These are phyloP conservation scores for Rhingia campestris DNA, from an alignment of 2,888 invertebrate genomes.

Conservation along the genomic window DNA sequence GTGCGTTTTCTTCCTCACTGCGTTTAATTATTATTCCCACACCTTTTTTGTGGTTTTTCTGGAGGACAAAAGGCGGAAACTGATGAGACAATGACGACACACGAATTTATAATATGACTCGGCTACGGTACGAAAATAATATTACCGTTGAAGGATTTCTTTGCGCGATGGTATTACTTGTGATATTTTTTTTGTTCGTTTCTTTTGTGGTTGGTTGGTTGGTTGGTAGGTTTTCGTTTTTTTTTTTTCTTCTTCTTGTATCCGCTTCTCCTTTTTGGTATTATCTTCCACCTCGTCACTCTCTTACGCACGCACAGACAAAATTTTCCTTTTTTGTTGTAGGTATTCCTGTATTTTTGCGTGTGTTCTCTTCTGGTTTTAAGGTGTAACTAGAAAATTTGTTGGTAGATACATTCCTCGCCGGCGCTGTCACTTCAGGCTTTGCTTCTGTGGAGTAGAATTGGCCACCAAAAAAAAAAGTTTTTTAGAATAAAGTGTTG, in stretches of 20 bases:
- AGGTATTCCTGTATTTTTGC: slow-evolving; percentile 45
- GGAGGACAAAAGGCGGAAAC: slow-evolving; percentile 67
- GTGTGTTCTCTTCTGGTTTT: slow-evolving; percentile 66
- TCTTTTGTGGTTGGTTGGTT: slow-evolving; percentile 51
- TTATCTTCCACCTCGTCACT: slow-evolving; percentile 61
- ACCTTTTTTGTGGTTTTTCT: slow-evolving; percentile 38
- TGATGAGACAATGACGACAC: slow-evolving; percentile 53
- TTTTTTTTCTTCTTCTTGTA: slow-evolving; percentile 1
- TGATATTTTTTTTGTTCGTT: slow-evolving; percentile 10
- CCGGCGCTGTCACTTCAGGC: slow-evolving; percentile 63
- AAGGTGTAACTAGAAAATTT: slow-evolving; percentile 69
- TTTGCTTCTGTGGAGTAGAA: slow-evolving; percentile 58
- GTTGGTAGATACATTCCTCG: slow-evolving; percentile 73
- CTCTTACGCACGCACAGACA: slow-evolving; percentile 64
- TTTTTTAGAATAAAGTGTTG: slow-evolving; percentile 52
- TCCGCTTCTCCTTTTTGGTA: slow-evolving; percentile 40
- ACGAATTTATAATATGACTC: slow-evolving; percentile 44
- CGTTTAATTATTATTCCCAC: slow-evolving; percentile 72
- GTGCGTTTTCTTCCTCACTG: slow-evolving; percentile 63
- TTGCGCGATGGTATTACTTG: slow-evolving; percentile 34
- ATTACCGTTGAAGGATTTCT: slow-evolving; percentile 59
- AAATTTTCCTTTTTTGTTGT: slow-evolving; percentile 27
- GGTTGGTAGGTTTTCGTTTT: neutral
- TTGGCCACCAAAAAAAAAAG: slow-evolving; percentile 50
- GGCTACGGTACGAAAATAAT: slow-evolving; percentile 59